Percentiles rank a stretch among this genome's conserved stretches.
These are phyloP conservation scores for Centrocercus urophasianus DNA, from an alignment of 2,113 vertebrate genomes.

Conservation along the genomic window DNA sequence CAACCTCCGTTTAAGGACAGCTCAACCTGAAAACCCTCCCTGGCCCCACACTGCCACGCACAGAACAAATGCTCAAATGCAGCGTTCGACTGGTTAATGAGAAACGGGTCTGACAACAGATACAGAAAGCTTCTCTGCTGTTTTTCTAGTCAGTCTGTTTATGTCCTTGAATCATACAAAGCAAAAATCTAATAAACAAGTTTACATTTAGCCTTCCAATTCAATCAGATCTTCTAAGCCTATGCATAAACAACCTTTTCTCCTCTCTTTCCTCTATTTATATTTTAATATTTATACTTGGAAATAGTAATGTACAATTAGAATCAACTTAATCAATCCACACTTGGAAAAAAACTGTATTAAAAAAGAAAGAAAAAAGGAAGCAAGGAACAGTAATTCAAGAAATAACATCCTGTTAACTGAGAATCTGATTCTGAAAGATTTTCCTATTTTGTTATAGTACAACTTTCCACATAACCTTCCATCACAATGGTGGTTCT, in stretches of 20 bases:
- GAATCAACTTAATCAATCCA: not conserved
- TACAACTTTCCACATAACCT: not conserved
- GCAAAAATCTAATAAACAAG: not conserved
- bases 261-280: not conserved
- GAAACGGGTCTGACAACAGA: not conserved
- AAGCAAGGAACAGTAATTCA: not conserved
- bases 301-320: not conserved
- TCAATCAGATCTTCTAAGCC: not conserved
- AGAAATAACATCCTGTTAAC: not conserved
- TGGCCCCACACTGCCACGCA: not conserved
- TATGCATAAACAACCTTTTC: not conserved
- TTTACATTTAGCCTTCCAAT: not conserved
- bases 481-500: not conserved
- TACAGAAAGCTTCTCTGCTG: not conserved
- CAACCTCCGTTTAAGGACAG: not conserved
- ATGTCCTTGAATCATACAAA: not conserved
- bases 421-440: not conserved
- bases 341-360: not conserved
- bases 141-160: not conserved
- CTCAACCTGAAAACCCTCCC: not conserved
- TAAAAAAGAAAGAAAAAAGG: not conserved
- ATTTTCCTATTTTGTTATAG: not conserved
- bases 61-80: fast-evolving
- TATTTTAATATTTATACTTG: not conserved
- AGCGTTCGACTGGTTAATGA: not conserved